Percentiles rank a stretch among this genome's conserved stretches.
These are phyloP conservation scores for Girardinichthys multiradiatus DNA, from an alignment of 2,113 vertebrate species.

Conservation along the genomic window DNA sequence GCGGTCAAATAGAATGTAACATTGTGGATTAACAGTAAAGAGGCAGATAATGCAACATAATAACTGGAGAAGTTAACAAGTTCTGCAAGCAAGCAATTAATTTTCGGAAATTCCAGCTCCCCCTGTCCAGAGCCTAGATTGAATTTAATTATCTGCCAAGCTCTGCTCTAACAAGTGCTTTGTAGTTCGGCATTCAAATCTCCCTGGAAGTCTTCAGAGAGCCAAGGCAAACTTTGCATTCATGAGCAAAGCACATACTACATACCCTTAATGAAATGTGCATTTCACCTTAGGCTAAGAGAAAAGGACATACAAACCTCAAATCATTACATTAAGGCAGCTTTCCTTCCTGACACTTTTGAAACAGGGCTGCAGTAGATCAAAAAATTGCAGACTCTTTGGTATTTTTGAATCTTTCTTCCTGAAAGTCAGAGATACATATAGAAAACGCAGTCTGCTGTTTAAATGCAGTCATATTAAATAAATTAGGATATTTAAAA, in stretches of 20 bases:
- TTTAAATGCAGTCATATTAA: constrained; percentile 6
- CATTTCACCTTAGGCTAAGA: constrained; percentile 79
- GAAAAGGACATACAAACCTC: constrained; percentile 65
- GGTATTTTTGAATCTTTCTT: constrained; percentile 21
- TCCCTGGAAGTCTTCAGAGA: constrained; percentile 76
- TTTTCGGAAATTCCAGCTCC: constrained; percentile 52
- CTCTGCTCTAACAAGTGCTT: constrained; percentile 72
- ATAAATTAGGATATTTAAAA: not conserved
- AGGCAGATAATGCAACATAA: constrained; percentile 13
- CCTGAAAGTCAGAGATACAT: constrained; percentile 37
- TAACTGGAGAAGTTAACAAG: constrained; percentile 39
- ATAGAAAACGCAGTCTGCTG: constrained; percentile 55
- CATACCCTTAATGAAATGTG: constrained; percentile 83
- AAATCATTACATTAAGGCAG: constrained; percentile 66
- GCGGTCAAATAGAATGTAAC: not conserved
- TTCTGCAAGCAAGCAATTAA: constrained; percentile 51
- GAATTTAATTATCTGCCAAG: constrained; percentile 73
- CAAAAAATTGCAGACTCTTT: constrained; percentile 49
- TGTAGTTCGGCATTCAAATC: constrained; percentile 76
- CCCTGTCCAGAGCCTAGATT: constrained; percentile 45
- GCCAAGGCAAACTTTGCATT: constrained; percentile 73
- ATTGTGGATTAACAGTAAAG: constrained; percentile 17
- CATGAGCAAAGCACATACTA: constrained; percentile 71
- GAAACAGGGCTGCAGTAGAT: constrained; percentile 67
- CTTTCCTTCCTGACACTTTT: constrained; percentile 69